A percentile compares a stretch with the other conserved stretches of the same genome.
Evolutionary conservation across 2,113 vertebrate species (phyloP).

Genomic region (Muntiacus reevesi): DNA sequence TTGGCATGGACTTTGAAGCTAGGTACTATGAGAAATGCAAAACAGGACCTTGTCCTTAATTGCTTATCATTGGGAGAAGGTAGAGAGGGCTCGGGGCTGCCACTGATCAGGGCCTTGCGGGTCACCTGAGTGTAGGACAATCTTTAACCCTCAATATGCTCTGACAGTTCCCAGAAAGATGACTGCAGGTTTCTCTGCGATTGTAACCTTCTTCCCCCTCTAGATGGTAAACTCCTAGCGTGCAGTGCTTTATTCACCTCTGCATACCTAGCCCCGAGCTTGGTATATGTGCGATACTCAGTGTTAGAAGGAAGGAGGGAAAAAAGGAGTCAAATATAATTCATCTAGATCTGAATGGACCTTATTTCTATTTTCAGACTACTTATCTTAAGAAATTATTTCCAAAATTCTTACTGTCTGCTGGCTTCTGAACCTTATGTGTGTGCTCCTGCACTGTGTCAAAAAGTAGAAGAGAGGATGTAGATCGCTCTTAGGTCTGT

Average conservation of each 20-base stretch:
- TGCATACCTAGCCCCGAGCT: background rate
- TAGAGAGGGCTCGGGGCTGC: background rate
- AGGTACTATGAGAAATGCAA: background rate
- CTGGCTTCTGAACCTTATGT: background rate
- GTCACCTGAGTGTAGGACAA: background rate
- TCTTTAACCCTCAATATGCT: background rate
- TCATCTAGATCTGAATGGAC: background rate
- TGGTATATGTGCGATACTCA: background rate
- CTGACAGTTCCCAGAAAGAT: background rate
- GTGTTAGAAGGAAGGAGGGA: background rate
- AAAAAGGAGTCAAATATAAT: background rate
- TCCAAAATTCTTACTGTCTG: background rate
- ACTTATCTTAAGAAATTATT: background rate
- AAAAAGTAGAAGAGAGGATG: background rate
- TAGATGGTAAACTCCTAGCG: background rate
- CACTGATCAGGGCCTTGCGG: background rate
- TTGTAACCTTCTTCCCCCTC: background rate
- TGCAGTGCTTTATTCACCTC: background rate
- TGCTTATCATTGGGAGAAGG: background rate
- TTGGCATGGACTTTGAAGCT: background rate
- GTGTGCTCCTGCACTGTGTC: background rate
- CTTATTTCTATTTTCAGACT: background rate
- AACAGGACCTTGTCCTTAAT: background rate
- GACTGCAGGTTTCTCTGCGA: background rate
- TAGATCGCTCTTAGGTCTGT: background rate